Conservation (phyloP, 2,797 vertebrate genomes). For the Squalus acanthias region DNA sequence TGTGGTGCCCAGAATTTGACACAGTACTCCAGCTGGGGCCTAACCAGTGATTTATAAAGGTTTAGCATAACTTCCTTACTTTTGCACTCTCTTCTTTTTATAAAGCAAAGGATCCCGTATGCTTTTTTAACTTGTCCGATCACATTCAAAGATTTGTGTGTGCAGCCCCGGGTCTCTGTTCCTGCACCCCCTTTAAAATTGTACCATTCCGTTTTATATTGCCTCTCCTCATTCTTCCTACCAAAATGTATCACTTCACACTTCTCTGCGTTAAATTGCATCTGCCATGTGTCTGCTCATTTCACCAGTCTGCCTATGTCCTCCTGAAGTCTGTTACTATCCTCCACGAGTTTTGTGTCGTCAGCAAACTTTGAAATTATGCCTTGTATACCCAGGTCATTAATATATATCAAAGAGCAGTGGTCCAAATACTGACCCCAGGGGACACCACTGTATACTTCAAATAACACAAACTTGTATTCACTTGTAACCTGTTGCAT, state of each 20-base stretch:
- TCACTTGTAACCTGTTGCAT: neutral
- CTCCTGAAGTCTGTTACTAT: neutral
- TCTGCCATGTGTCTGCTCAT: neutral
- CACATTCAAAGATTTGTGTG: neutral
- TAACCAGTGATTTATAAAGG: neutral
- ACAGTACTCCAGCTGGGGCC: neutral
- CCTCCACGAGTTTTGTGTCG: neutral
- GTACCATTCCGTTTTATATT: neutral
- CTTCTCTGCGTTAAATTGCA: no score
- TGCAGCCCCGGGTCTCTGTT: no score
- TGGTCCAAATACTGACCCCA: neutral
- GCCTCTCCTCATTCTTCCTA: neutral
- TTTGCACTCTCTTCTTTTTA: neutral
- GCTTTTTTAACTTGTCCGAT: neutral
- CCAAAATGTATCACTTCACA: neutral
- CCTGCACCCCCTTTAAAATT: neutral
- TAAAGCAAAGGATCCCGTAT: no score
- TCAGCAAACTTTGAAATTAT: neutral
- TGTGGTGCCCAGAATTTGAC: no score
- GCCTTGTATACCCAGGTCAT: neutral
- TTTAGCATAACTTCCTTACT: neutral
- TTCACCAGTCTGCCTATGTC: neutral
- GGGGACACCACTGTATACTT: neutral
- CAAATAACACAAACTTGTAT: neutral
- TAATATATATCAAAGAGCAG: neutral